phyloP scores from a whole-genome alignment of 2,888 invertebrate genomes.

The Cosmorhoe ocellata region DNA sequence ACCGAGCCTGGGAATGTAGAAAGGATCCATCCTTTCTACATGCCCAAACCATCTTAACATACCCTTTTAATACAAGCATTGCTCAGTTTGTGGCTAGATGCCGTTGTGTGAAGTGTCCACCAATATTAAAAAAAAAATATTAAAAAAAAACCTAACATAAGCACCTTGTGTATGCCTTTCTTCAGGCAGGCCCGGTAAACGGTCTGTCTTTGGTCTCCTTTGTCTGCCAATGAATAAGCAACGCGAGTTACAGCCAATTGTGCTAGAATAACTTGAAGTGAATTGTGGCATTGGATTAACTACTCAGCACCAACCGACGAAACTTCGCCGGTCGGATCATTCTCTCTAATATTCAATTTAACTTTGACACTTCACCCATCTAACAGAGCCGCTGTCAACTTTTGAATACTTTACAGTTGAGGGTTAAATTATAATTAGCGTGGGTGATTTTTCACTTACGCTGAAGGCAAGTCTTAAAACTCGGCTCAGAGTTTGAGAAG shows the following conservation, averaged over 20 bases:
- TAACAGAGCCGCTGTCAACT: slow-evolving; percentile 70
- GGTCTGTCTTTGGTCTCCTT: slow-evolving; percentile 6
- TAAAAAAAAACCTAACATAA: no score
- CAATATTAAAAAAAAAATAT: no score
- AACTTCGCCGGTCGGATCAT: slow-evolving; percentile 73
- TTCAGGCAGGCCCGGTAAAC: slow-evolving; percentile 1
- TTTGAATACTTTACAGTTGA: slow-evolving; percentile 61
- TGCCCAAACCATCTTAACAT: no score
- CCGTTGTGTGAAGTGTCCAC: no score
- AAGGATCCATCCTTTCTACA: no score
- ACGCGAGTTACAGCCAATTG: slow-evolving; percentile 67
- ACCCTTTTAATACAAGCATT: no score
- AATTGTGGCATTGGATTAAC: slow-evolving; percentile 79
- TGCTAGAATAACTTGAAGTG: slow-evolving; percentile 68
- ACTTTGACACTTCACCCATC: slow-evolving; percentile 79
- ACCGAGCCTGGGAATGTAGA: no score
- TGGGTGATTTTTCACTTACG: slow-evolving; percentile 44
- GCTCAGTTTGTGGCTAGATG: no score
- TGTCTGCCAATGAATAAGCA: slow-evolving; percentile 63
- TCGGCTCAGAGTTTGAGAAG: slow-evolving; percentile 7
- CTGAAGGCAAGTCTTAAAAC: slow-evolving; percentile 23
- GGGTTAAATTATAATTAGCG: slow-evolving; percentile 46
- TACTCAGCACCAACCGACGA: slow-evolving; percentile 67
- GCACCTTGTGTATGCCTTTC: neutral
- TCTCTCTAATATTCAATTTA: slow-evolving; percentile 81